A percentile compares a stretch with the other conserved stretches of the same genome.
These are phyloP conservation scores for Dryobates pubescens DNA, from an alignment of 2,797 vertebrate species.

Conservation along the genomic window DNA sequence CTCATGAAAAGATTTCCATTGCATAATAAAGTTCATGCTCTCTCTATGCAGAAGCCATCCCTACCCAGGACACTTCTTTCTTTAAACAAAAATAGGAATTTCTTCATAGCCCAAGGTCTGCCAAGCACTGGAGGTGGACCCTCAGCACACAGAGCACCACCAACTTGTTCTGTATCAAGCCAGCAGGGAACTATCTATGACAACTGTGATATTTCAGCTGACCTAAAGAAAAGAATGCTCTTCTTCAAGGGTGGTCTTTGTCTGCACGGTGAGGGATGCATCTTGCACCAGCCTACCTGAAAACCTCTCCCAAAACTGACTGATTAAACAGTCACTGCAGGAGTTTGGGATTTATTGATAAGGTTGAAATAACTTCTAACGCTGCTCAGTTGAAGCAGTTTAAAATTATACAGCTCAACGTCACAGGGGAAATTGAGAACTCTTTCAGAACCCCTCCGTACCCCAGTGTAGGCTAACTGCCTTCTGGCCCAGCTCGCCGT, in stretches of 20 bases:
- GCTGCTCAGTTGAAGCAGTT: not conserved
- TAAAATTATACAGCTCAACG: not conserved
- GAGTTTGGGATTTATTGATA: not conserved
- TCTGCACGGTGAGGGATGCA: not conserved
- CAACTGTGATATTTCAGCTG: not conserved
- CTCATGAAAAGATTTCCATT: conserved; percentile 56
- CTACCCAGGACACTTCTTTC: not conserved
- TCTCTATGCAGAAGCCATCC: not conserved
- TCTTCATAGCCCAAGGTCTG: not conserved
- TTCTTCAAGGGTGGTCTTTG: not conserved
- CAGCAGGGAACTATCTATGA: not conserved
- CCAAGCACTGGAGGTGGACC: not conserved
- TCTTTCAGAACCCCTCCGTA: not conserved
- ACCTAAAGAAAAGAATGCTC: not conserved
- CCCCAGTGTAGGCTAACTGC: not conserved
- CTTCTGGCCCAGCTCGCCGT: not conserved
- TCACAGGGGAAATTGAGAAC: not conserved
- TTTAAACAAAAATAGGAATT: not conserved
- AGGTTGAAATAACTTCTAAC: not conserved
- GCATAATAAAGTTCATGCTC: conserved; percentile 60
- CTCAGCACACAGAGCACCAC: not conserved
- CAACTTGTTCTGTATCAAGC: not conserved
- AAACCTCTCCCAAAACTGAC: not conserved
- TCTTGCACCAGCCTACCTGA: not conserved
- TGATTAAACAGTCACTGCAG: not conserved